phyloP scores from a whole-genome alignment of 2,797 vertebrate genomes.

The Saxicola maurus region DNA sequence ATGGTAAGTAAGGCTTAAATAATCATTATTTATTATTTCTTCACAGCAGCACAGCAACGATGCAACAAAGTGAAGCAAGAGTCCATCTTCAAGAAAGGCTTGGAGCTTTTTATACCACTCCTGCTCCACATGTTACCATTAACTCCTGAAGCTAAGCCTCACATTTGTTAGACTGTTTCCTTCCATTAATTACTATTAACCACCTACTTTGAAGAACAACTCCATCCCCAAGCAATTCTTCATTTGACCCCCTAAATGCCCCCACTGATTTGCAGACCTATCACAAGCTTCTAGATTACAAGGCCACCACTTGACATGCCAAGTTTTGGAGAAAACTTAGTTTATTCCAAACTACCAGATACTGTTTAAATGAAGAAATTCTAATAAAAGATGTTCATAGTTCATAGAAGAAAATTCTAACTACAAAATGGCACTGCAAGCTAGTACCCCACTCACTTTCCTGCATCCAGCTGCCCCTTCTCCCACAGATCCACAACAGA shows the following conservation, averaged over 20 bases:
- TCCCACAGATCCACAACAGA: not conserved
- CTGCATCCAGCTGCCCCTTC: not conserved
- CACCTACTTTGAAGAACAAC: not conserved
- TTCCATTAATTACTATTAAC: not conserved
- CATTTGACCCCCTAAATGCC: not conserved
- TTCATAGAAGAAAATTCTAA: not conserved
- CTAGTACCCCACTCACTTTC: not conserved
- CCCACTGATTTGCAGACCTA: not conserved
- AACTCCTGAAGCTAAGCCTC: not conserved
- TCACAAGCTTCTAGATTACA: not conserved
- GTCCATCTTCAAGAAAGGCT: not conserved
- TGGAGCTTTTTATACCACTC: not conserved
- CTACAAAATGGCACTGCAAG: not conserved
- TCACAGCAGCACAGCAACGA: not conserved
- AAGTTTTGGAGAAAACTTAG: not conserved
- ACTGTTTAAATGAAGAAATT: not conserved
- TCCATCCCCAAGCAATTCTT: not conserved
- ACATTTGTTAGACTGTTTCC: not conserved
- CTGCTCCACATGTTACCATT: not conserved
- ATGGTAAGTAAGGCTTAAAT: not conserved
- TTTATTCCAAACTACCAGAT: not conserved
- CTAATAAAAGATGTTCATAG: not conserved
- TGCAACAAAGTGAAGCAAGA: not conserved
- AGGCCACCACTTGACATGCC: not conserved
- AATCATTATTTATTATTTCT: not conserved